A percentile compares a stretch with the other conserved stretches of the same genome.
phyloP scores from a whole-genome alignment of 1,140 invertebrate species.

The Coelopa frigida region DNA sequence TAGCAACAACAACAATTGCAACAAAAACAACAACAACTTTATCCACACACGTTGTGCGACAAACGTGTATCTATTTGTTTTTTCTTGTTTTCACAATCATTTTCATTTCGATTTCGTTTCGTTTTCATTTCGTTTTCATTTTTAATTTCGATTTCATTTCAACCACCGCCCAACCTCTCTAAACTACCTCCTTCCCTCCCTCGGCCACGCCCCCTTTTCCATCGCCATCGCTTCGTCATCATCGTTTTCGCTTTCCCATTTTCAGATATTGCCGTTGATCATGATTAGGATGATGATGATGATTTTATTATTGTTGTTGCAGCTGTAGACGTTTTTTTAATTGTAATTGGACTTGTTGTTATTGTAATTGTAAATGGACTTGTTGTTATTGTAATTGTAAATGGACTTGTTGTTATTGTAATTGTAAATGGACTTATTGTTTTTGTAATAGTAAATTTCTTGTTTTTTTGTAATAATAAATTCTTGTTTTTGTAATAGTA shows the following conservation, averaged over 20 bases:
- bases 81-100: not conserved
- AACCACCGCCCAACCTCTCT: too few relatives aligned
- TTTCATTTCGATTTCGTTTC: not conserved
- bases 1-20: not conserved
- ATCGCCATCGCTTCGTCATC: not conserved
- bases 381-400: not conserved
- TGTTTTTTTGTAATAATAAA: too few relatives aligned
- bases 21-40: conserved; percentile 3
- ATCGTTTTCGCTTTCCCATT: not conserved
- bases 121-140: too few relatives aligned
- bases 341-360: not conserved
- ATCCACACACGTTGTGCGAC: not conserved
- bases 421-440: not conserved
- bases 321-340: not conserved
- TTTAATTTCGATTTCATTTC: too few relatives aligned
- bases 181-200: too few relatives aligned
- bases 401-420: not conserved
- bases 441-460: not conserved
- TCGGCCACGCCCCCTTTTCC: not conserved
- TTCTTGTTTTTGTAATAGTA: too few relatives aligned
- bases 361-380: not conserved
- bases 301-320: not conserved
- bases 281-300: not conserved
- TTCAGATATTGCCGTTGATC: not conserved
- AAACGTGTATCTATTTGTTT: not conserved